Evolutionary conservation across 2,797 vertebrate genomes (phyloP).

Genomic region (Synaphobranchus kaupii): DNA sequence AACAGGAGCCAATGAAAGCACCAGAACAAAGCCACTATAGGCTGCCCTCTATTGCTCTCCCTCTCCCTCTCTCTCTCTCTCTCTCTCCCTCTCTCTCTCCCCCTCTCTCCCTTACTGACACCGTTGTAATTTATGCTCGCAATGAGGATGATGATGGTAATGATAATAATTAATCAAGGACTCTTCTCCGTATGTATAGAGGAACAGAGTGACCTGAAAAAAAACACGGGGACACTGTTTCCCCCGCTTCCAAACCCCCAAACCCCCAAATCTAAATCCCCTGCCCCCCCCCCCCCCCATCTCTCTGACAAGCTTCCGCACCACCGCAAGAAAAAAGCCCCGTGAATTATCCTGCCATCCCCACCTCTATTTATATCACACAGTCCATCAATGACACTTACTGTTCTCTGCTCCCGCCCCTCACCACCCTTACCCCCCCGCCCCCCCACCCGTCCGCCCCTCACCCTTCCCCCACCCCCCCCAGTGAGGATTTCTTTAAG

Average conservation of each 20-base stretch:
- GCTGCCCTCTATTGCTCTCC: background rate
- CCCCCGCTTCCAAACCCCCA: background rate
- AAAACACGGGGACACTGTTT: constrained; percentile 40
- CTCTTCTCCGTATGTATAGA: constrained; percentile 72
- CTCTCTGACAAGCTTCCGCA: constrained; percentile 19
- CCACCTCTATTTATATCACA: constrained; percentile 80
- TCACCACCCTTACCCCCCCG: too few species aligned
- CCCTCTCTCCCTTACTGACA: constrained; percentile 50
- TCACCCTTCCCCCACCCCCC: constrained; percentile 29
- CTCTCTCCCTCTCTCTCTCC: background rate
- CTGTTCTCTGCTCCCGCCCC: constrained; percentile 64
- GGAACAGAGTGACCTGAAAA: constrained; percentile 75
- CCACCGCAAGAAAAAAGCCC: background rate
- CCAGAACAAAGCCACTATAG: background rate
- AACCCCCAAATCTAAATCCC: background rate
- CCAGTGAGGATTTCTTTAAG: constrained; percentile 77
- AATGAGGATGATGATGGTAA: constrained; percentile 71
- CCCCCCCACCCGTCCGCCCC: constrained; percentile 48
- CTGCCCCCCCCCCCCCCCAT: background rate
- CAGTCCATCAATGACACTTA: constrained; percentile 85
- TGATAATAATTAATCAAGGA: constrained; percentile 80
- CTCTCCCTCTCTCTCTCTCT: background rate
- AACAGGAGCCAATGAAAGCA: background rate
- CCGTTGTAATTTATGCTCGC: constrained; percentile 70
- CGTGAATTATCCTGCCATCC: constrained; percentile 84